Conservation (phyloP, 2,113 vertebrate genomes). For the Gobiocypris rarus region DNA sequence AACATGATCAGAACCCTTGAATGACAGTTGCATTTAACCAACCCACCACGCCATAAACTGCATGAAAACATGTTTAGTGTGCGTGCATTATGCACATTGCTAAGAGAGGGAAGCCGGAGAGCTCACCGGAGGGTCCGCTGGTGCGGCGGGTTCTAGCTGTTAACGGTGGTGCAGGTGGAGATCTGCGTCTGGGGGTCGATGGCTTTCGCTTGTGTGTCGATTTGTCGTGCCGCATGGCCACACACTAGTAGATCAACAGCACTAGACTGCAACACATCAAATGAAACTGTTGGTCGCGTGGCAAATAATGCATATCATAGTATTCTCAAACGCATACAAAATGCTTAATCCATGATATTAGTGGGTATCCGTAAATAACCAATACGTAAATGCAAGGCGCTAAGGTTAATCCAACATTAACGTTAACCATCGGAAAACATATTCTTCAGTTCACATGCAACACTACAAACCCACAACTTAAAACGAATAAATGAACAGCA, state of each 20-base stretch:
- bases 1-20: no score
- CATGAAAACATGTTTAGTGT: no score
- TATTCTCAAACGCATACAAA: no score
- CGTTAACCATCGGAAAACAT: not conserved
- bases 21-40: no score
- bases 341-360: no score
- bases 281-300: not conserved
- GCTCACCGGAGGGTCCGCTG: conserved; percentile 58
- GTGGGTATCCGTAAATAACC: no score
- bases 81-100: not conserved
- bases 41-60: no score
- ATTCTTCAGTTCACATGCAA: not conserved
- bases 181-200: conserved; percentile 61
- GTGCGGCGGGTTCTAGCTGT: conserved; percentile 2
- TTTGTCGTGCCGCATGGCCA: conserved; percentile 55
- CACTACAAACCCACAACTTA: not conserved
- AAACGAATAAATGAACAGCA: not conserved
- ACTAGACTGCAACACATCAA: not conserved
- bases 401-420: no score
- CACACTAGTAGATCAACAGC: not conserved
- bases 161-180: not conserved
- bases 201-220: conserved; percentile 62
- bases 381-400: no score
- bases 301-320: not conserved
- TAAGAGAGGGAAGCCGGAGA: not conserved